Evolutionary conservation across 1,140 invertebrate genomes (phyloP).

Genomic region (Lutraria rhynchaena): DNA sequence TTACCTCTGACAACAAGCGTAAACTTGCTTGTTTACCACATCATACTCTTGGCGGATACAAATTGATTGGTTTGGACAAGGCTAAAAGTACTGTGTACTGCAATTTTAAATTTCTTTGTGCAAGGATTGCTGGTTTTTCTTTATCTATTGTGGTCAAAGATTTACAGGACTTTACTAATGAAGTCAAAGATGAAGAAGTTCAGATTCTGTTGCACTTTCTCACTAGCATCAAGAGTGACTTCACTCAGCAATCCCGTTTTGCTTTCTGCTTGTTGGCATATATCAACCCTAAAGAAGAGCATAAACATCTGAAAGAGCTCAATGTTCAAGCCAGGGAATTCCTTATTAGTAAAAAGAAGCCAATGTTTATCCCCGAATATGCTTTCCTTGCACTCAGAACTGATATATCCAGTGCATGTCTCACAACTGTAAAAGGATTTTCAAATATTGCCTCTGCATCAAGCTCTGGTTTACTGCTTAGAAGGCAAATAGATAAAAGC

Average conservation of each 20-base stretch:
- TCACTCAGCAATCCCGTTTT: constrained; percentile 48
- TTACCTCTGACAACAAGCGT: constrained; percentile 64
- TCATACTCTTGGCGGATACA: constrained; percentile 65
- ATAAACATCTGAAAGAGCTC: constrained; percentile 60
- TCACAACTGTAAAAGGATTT: constrained; percentile 30
- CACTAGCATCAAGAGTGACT: constrained; percentile 44
- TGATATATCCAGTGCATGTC: constrained; percentile 51
- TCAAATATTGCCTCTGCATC: constrained; percentile 30
- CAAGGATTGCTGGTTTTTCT: constrained; percentile 65
- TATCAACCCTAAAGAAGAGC: constrained; percentile 42
- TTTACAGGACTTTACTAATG: constrained; percentile 61
- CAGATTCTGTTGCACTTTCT: constrained; percentile 64
- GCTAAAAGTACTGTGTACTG: constrained; percentile 69
- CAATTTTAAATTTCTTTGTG: constrained; percentile 69
- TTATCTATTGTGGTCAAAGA: constrained; percentile 62
- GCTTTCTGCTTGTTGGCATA: constrained; percentile 68
- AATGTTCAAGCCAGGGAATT: constrained; percentile 58
- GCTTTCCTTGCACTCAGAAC: constrained; percentile 67
- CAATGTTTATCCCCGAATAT: constrained; percentile 68
- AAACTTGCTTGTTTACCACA: constrained; percentile 74
- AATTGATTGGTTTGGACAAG: constrained; percentile 45
- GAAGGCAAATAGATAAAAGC: neutral
- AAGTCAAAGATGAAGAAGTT: constrained; percentile 69
- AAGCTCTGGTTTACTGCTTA: neutral
- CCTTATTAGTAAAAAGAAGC: constrained; percentile 42